These are phyloP conservation scores for Drosophila prosaltans DNA, from an alignment of 1,140 invertebrate species.

Conservation along the genomic window DNA sequence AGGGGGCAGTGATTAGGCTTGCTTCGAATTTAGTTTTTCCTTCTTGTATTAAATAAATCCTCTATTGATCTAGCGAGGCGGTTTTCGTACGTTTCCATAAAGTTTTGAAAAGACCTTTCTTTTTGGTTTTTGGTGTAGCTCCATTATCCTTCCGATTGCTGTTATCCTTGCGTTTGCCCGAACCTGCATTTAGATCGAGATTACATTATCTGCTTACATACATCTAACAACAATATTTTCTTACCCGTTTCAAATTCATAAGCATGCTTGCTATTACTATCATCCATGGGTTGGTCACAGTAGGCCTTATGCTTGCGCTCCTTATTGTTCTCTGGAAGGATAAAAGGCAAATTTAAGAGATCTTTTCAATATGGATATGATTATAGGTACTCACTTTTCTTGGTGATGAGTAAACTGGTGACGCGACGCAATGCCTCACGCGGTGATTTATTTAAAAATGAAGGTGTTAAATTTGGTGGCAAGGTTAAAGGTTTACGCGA, in stretches of 20 bases:
- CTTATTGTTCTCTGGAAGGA: slow-evolving; percentile 59
- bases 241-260: slow-evolving; percentile 72
- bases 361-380: too few species aligned
- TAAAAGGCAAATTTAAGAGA: neutral
- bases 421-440: slow-evolving; percentile 92
- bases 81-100: slow-evolving; percentile 92
- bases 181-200: slow-evolving; percentile 84
- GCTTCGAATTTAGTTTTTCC: slow-evolving; percentile 13
- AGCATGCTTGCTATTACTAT: slow-evolving; percentile 67
- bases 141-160: slow-evolving; percentile 51
- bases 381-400: slow-evolving; percentile 79
- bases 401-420: slow-evolving; percentile 93
- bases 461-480: slow-evolving; percentile 92
- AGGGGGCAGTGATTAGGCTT: slow-evolving; percentile 53
- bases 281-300: slow-evolving; percentile 66
- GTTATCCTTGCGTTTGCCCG: slow-evolving; percentile 80
- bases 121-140: slow-evolving; percentile 85
- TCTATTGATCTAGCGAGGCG: slow-evolving; percentile 91
- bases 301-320: slow-evolving; percentile 76
- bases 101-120: slow-evolving; percentile 92
- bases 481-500: slow-evolving; percentile 90
- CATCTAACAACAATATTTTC: neutral
- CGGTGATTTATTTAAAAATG: slow-evolving; percentile 93
- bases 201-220: neutral
- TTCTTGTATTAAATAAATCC: slow-evolving; percentile 5